phyloP scores from a whole-genome alignment of 2,113 vertebrate species.

The Neofelis nebulosa region DNA sequence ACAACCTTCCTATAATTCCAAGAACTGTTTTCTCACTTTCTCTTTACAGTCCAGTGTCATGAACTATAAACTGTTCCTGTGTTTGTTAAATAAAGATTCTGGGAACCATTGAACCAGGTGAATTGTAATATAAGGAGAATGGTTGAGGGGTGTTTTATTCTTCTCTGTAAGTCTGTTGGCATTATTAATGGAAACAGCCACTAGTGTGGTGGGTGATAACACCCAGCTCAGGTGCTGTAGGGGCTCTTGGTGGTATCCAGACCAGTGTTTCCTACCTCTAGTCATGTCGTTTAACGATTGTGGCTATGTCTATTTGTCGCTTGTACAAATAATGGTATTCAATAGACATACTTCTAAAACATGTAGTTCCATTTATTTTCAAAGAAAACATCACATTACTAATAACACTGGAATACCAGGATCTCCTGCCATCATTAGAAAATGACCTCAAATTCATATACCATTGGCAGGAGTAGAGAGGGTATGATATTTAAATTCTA shows the following conservation, averaged over 20 bases:
- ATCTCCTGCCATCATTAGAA: constrained; percentile 8
- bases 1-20: neutral
- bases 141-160: neutral
- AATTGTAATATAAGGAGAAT: neutral
- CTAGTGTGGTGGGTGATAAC: neutral
- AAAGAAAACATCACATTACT: neutral
- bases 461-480: neutral
- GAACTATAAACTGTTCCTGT: neutral
- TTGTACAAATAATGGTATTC: neutral
- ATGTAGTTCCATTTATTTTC: constrained; percentile 33
- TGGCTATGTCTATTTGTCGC: neutral
- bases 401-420: neutral
- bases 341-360: neutral
- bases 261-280: neutral
- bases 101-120: neutral
- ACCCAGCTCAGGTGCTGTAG: neutral
- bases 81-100: neutral
- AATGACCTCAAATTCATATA: constrained; percentile 15
- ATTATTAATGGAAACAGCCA: neutral
- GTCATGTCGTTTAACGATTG: rapidly evolving
- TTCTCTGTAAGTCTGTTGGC: neutral
- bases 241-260: neutral
- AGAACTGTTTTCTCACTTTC: constrained; percentile 17
- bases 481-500: neutral
- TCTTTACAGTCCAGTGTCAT: neutral